phyloP scores from a whole-genome alignment of 2,797 vertebrate species.

The Zalophus californianus region DNA sequence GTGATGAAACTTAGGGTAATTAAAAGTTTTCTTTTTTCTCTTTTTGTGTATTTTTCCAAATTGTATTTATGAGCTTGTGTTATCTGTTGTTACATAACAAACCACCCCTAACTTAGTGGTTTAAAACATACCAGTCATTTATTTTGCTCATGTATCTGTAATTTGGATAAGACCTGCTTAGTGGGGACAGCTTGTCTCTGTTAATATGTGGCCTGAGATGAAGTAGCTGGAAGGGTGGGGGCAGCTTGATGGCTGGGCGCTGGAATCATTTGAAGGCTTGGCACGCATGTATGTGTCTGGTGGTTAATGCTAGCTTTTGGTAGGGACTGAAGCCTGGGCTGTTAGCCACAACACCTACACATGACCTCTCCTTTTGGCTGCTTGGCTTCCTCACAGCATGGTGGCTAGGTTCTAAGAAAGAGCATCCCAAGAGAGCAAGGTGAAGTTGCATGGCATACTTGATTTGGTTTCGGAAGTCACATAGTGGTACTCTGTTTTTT shows the following conservation, averaged over 20 bases:
- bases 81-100: constrained; percentile 38
- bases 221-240: neutral
- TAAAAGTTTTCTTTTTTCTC: neutral
- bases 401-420: constrained; percentile 34
- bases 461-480: constrained; percentile 54
- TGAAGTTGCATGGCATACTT: constrained; percentile 25
- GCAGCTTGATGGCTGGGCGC: neutral
- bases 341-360: constrained; percentile 52
- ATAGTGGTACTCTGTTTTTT: constrained; percentile 26
- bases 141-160: constrained; percentile 20
- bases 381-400: constrained; percentile 41
- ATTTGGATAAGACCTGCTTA: neutral
- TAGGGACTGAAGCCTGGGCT: constrained; percentile 8
- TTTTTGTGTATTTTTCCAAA: constrained; percentile 44
- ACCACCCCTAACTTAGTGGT: constrained; percentile 24
- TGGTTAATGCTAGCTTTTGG: constrained; percentile 41
- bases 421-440: constrained; percentile 30
- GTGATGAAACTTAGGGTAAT: constrained; percentile 34
- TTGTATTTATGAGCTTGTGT: constrained; percentile 33
- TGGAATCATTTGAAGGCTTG: constrained; percentile 36
- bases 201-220: neutral
- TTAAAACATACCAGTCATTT: constrained; percentile 26
- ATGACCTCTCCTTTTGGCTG: constrained; percentile 44
- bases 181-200: constrained; percentile 3
- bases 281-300: neutral